Conservation (phyloP, 2,113 vertebrate genomes). For the Protomyctophum bolini region DNA sequence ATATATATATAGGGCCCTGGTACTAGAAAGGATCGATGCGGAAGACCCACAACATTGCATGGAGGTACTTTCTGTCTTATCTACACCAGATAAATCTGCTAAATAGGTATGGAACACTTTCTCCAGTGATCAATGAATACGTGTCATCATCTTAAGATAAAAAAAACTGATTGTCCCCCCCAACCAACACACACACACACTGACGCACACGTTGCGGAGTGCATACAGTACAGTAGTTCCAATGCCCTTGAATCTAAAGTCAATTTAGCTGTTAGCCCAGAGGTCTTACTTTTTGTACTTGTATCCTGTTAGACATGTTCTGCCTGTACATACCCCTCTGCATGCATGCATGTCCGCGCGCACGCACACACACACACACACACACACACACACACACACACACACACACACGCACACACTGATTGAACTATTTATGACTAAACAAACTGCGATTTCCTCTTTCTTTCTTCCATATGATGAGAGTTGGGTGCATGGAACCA, state of each 20-base stretch:
- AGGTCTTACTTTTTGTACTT: constrained; percentile 29
- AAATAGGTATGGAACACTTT: too few species aligned
- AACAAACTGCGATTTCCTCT: constrained; percentile 46
- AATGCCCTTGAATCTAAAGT: not conserved
- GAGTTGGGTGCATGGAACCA: constrained; percentile 47
- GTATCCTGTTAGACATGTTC: constrained; percentile 39
- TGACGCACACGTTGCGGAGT: constrained; percentile 16
- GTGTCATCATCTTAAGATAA: too few species aligned
- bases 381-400: not conserved
- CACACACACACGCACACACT: constrained; percentile 6
- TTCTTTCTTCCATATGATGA: constrained; percentile 61
- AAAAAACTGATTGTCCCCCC: too few species aligned
- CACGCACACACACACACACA: not conserved
- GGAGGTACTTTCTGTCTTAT: too few species aligned
- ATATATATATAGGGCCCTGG: too few species aligned
- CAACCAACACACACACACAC: constrained; percentile 20
- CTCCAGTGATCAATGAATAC: too few species aligned
- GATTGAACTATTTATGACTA: constrained; percentile 60
- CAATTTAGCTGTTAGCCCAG: constrained; percentile 8
- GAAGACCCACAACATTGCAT: too few species aligned
- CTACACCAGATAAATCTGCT: too few species aligned
- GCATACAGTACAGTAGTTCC: not conserved
- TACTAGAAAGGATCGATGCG: too few species aligned
- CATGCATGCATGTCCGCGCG: too few species aligned
- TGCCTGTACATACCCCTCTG: constrained; percentile 38